Base-by-base conservation (phyloP, 2,888 invertebrate genomes). In the Oscheius sp. region DNA sequence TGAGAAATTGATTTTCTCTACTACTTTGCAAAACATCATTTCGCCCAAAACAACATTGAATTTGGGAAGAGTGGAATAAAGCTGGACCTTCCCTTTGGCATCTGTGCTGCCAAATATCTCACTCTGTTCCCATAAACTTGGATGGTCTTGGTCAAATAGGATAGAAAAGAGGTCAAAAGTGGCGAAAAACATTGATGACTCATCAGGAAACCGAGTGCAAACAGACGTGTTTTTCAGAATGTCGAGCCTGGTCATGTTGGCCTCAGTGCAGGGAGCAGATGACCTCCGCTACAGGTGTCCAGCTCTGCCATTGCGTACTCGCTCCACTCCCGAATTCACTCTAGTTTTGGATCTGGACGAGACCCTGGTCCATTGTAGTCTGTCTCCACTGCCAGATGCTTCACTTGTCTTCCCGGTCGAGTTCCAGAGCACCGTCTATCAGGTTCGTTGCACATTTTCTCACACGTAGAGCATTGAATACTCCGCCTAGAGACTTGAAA, bases 301-400 rank as follows among this genome's bases (percentile, higher is more conserved):
- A 5, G 96, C 96, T 1, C 91, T 96, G 74, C 96, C 96, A 0
- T 91, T 96, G 57, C 95, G 95, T 89, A 96, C 96, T 0, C 91
- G 96, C 66, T 95, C 95, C 87, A 94, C 95, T 86, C 96, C 96
- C 0, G 94, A 95, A 89, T 96, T 95, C 85, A 92, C 92, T 48
- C 90, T 93, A 2, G 93, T 93, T 3, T 90, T 93, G 84, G 96
- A 96, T 90, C 91, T 96, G 90, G 96, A 97, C 90, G 96, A 97
- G 91, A 97, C 96, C 0, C 91, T 97, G 86, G 96, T 96, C 2
- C 96, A 96, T 90, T 96, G 96, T 90, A 95, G 95, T 84, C 92
- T 96, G 2, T 94, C 94, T 85, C 95, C 95, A 90, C 90, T 96
- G 75, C 93, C 94, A 0, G 96, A 96, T 89, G 96, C 96, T 0